Base-by-base conservation (phyloP, 2,113 vertebrate species). In the Dicerorhinus sumatrensis region DNA sequence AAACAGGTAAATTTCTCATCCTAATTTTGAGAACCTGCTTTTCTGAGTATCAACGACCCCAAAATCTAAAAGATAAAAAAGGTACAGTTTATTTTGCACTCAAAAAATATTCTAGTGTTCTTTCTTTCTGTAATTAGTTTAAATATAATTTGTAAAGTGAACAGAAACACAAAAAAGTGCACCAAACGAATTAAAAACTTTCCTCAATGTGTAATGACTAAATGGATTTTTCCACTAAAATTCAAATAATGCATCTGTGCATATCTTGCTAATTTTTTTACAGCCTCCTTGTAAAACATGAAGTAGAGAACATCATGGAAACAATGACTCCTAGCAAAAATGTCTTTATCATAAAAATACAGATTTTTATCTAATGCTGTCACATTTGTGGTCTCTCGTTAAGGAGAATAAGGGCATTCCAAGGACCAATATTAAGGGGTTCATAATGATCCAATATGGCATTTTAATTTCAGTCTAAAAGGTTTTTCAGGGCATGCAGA, bases 171-270 rank as follows among this genome's bases (percentile, higher is more conserved):
- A 95, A 79, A 95, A 82, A 97, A 93, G 94, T 96, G 14, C 95
- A 95, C 86, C 83, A 98, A 97, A 96, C 33, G 86, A 96, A 98
- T 97, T 90, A 94, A 92, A 97, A 96, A 96, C 95, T 98, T 98
- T 94, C 97, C 97, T 94, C 94, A 96, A 96, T 72, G 70, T 97
- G 82, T 33, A 97, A 97, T 97, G 96, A 97, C 89, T 97, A 96
- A 97, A 94, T 98, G 96, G 96, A 97, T 97, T 98, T 98, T 98
- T 97, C 98, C 97, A 98, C 82, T 95, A 94, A 97, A 97, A 98
- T 97, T 97, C 89, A 97, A 97, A 97, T 97, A 97, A 97, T 97
- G 86, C 97, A 97, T 97, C 85, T 96, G 86, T 91, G 91, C 93
- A 84, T 89, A 97, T 92, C 93, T 97, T 89, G 89, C 73, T 97